Percentiles rank a stretch among this genome's conserved stretches.
These are phyloP conservation scores for Sebastes melanostomus DNA, from an alignment of 2,797 vertebrate genomes.

Conservation along the genomic window DNA sequence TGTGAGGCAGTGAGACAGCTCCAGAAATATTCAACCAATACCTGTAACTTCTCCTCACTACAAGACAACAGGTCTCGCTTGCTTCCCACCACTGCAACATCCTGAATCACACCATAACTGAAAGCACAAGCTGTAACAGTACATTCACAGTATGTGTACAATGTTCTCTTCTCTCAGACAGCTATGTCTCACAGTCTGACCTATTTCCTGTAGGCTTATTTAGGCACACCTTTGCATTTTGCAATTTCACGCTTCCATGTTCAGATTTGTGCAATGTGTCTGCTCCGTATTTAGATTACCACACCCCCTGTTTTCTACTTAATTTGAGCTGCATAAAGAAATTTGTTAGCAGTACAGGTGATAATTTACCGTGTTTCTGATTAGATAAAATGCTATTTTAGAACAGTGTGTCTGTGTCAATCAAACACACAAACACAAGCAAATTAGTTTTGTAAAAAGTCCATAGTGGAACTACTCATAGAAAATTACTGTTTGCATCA, in stretches of 20 bases:
- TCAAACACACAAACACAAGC: neutral
- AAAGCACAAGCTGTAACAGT: constrained; percentile 10
- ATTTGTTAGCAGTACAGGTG: neutral
- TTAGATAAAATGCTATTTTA: neutral
- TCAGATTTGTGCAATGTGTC: neutral
- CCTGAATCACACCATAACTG: constrained; percentile 18
- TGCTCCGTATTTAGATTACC: neutral
- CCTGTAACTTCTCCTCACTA: neutral
- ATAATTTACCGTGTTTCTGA: neutral
- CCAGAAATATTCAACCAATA: neutral
- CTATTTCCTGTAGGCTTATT: constrained; percentile 1
- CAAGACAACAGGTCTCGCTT: neutral
- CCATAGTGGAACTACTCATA: neutral
- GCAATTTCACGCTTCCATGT: neutral
- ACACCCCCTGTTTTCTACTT: neutral
- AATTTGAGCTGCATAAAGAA: neutral
- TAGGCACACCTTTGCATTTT: constrained; percentile 17
- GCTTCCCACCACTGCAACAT: constrained; percentile 38
- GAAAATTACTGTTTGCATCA: neutral
- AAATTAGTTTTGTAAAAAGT: neutral
- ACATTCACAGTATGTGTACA: neutral
- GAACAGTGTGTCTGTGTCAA: neutral
- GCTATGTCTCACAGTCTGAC: constrained; percentile 20
- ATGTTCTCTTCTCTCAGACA: constrained; percentile 12
- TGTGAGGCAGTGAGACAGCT: neutral